Percentiles rank a stretch among this genome's conserved stretches.
These are phyloP conservation scores for Melieria crassipennis DNA, from an alignment of 2,888 invertebrate species.

Conservation along the genomic window DNA sequence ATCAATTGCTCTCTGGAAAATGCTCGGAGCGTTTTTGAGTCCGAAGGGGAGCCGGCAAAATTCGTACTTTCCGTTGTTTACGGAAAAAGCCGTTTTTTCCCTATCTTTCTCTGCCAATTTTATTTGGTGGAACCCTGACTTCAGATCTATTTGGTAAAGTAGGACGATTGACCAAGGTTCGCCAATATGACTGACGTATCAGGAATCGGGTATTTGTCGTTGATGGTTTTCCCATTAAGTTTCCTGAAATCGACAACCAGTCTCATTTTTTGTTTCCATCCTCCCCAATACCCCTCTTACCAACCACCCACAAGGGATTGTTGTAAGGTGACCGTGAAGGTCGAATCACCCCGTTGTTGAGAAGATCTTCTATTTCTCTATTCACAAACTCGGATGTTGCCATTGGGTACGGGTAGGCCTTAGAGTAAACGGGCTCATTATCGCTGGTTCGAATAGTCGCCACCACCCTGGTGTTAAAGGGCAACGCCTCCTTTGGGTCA, in stretches of 20 bases:
- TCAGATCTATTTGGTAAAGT: slow-evolving; percentile 25
- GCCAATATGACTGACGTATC: slow-evolving; percentile 3
- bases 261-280: slow-evolving; percentile 11
- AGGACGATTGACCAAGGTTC: slow-evolving; percentile 21
- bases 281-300: slow-evolving; percentile 18
- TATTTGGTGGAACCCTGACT: slow-evolving; percentile 33
- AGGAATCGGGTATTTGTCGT: neutral
- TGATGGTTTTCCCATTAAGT: neutral
- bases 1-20: slow-evolving; percentile 19
- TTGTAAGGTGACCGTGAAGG: slow-evolving; percentile 9
- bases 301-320: neutral
- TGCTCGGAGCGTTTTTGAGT: slow-evolving; percentile 21
- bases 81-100: slow-evolving; percentile 24
- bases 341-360: slow-evolving; percentile 1
- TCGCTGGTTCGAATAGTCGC: slow-evolving; percentile 19
- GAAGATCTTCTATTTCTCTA: neutral
- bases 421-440: slow-evolving; percentile 15
- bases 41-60: slow-evolving; percentile 14
- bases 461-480: slow-evolving; percentile 15
- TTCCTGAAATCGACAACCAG: slow-evolving; percentile 23
- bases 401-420: slow-evolving; percentile 17
- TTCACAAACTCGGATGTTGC: slow-evolving; percentile 6
- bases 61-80: slow-evolving; percentile 11
- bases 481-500: neutral
- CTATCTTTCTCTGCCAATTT: slow-evolving; percentile 24